These are phyloP conservation scores for Morpho achilles DNA, from an alignment of 2,888 invertebrate genomes.

Conservation along the genomic window DNA sequence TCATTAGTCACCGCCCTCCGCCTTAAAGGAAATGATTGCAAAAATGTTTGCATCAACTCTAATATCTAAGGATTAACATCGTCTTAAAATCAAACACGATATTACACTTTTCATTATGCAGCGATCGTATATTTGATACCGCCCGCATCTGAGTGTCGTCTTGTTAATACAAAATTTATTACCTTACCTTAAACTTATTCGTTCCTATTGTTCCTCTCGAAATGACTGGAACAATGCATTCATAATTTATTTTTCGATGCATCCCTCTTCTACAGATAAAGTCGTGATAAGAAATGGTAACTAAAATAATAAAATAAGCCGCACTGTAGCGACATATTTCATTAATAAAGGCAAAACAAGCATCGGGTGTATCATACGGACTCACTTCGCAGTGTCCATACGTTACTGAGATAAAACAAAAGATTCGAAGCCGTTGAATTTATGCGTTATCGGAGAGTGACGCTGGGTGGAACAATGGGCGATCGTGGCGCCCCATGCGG, in stretches of 20 bases:
- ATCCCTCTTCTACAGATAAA: slow-evolving; percentile 74
- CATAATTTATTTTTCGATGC: slow-evolving; percentile 76
- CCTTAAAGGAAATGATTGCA: slow-evolving; percentile 42
- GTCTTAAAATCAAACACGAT: slow-evolving; percentile 66
- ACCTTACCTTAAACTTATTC: slow-evolving; percentile 62
- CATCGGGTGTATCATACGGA: slow-evolving; percentile 66
- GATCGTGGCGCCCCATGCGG: slow-evolving; percentile 77
- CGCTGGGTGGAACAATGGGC: slow-evolving; percentile 68
- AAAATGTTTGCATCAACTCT: slow-evolving; percentile 57
- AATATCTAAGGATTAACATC: slow-evolving; percentile 73
- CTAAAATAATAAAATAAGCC: slow-evolving; percentile 77
- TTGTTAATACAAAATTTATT: slow-evolving; percentile 72
- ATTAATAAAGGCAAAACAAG: slow-evolving; percentile 78
- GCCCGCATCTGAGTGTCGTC: slow-evolving; percentile 26
- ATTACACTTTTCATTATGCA: slow-evolving; percentile 40
- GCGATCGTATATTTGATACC: slow-evolving; percentile 15
- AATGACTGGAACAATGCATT: slow-evolving; percentile 71
- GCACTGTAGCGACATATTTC: slow-evolving; percentile 74
- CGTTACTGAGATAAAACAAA: slow-evolving; percentile 77
- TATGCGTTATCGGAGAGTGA: slow-evolving; percentile 76
- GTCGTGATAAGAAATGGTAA: slow-evolving; percentile 79
- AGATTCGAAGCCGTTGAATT: slow-evolving; percentile 71
- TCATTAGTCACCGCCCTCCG: slow-evolving; percentile 58
- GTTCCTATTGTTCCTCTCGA: slow-evolving; percentile 68
- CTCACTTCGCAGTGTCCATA: slow-evolving; percentile 79